Evolutionary conservation across 2,888 invertebrate genomes (phyloP), one percentile per base, ranked within the genome.

Genomic region (Hydriomena furcata): DNA sequence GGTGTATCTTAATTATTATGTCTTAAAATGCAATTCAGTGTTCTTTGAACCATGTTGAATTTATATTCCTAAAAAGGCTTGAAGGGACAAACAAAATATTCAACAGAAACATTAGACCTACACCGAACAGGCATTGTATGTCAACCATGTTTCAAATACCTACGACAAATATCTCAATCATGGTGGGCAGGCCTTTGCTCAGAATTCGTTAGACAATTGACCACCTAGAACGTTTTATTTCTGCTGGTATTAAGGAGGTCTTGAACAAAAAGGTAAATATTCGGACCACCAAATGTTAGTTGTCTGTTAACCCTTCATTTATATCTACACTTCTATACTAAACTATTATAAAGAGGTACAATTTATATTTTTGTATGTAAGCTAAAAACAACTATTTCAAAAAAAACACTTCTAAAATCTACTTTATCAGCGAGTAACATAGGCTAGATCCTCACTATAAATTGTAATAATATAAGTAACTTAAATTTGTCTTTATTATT

Each of bases 251-350:
- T 45, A 49, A 55, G 64, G 64, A 56, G 61, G 63, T 61, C 63
- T 52, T 36, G 32, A 42, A 61, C 62, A 76, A 76, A 78, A 78
- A 79, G 24, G 52, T 45, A 49, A 52, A 60, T 61, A 35, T 36
- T 54, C 44, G 49, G 57, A 52, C 55, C 60, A 55, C 55, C 52
- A 52, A 52, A 55, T 43, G 24, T 43, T 34, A 43, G 27, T 17
- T 2, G 37, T 17, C 28, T 35, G 25, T 25, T 32, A 46, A 27
- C 12, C 13, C 31, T 37, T 25, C 17, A 12, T 17, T n/a, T n/a
- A n/a, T n/a, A n/a, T n/a, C n/a, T n/a, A n/a, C n/a, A n/a, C n/a
- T n/a, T n/a, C n/a, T n/a, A n/a, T n/a, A n/a, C n/a, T n/a, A n/a
- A n/a, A n/a, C n/a, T n/a, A n/a, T n/a, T n/a, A n/a, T n/a, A n/a